A percentile compares a stretch with the other conserved stretches of the same genome.
These are phyloP conservation scores for Scelioninae gen. 1 DNA, from an alignment of 2,888 invertebrate species.

Conservation along the genomic window DNA sequence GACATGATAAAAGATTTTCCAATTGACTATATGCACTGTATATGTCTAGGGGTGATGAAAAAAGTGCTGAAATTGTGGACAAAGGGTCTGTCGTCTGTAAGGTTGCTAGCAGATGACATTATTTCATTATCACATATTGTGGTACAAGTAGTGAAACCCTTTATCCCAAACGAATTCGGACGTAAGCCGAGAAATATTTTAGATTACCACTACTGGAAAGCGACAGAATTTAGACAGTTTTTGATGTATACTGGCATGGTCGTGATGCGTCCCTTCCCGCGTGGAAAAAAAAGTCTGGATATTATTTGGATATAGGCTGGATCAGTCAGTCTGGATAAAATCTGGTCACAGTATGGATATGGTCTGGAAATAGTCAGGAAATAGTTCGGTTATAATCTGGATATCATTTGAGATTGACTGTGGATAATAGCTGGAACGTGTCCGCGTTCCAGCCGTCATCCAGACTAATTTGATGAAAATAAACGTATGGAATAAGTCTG, in stretches of 20 bases:
- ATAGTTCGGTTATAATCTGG: no score
- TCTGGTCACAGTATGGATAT: no score
- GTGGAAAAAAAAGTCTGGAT: no score
- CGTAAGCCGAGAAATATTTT: slow-evolving; percentile 32
- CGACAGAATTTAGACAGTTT: slow-evolving; percentile 71
- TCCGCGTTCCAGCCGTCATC: no score
- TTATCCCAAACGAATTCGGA: slow-evolving; percentile 33
- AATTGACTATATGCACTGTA: slow-evolving; percentile 29
- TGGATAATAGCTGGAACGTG: no score
- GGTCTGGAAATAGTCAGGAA: no score
- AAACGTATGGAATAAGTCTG: no score
- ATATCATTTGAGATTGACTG: no score
- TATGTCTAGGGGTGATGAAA: slow-evolving; percentile 29
- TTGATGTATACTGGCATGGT: slow-evolving; percentile 31
- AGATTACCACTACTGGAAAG: slow-evolving; percentile 69
- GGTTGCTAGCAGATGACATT: slow-evolving; percentile 23
- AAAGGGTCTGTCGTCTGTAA: slow-evolving; percentile 10
- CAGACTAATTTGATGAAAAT: no score
- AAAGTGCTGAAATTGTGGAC: slow-evolving; percentile 27
- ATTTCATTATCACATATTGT: slow-evolving; percentile 30
- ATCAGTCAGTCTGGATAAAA: no score
- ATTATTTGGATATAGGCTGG: no score
- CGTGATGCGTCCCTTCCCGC: no score
- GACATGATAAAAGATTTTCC: slow-evolving; percentile 42
- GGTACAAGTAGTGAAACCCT: slow-evolving; percentile 21